Evolutionary conservation across 2,113 vertebrate species (phyloP), one percentile per base, ranked within the genome.

Genomic region (Gulo gulo): DNA sequence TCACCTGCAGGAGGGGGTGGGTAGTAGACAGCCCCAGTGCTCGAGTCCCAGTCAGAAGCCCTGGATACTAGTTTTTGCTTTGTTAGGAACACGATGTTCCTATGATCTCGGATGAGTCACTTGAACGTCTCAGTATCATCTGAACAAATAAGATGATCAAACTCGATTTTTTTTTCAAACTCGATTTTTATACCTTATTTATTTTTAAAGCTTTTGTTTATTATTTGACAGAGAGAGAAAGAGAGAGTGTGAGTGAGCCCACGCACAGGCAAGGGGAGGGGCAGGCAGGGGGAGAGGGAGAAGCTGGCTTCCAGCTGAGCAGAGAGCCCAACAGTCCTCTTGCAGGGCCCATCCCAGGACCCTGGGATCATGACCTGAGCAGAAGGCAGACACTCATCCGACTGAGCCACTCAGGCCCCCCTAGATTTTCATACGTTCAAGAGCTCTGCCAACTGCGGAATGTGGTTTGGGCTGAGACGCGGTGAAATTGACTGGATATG

Each of bases 121-220:
- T 81, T 73, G 24, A 91, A 76, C 42, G n/a, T 71, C 82, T 69
- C 81, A 73, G 63, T 47, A 36, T 81, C 45, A 74, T 36, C 63
- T 80, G 83, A 88, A 88, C 14, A 29, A 96, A 76, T 82, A 45
- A 82, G 36, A 34, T 57, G 29, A 2, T 39, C 74, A 71, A 74
- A 57, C 26, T 76, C 7, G 3, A 63, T 52, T 86, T 86, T 74
- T 45, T n/a, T n/a, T n/a, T 39, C 74, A 71, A 74, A 57, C 26
- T 76, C 7, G 3, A 63, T 52, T 86, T 86, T 74, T 45, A 76
- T 24, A 29, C 7, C 39, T 42, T 74, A 26, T 67, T 67, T 16
- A 34, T 67, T 67, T 67, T 67, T 16, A 34, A 69, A 69, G 65
- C 34, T n/a, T 69, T 69, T 18, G 34, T n/a, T 67, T 69, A 69